These are phyloP conservation scores for Ceratotherium simum DNA, from an alignment of 2,113 vertebrate species.

Conservation along the genomic window DNA sequence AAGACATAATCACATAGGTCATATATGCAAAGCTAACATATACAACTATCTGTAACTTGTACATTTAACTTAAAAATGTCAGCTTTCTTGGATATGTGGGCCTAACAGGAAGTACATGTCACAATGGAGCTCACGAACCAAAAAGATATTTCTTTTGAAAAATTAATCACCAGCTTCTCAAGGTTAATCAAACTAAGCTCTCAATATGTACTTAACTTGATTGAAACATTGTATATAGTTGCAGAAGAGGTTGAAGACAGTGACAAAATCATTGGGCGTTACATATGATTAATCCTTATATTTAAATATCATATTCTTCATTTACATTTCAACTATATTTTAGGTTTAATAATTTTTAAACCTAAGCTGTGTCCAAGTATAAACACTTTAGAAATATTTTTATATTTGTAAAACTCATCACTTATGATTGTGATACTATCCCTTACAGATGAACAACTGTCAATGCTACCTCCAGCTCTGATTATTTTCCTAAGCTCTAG, in stretches of 20 bases:
- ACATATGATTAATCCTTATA: background rate
- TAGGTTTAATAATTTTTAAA: slow-evolving; percentile 35
- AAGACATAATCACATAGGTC: background rate
- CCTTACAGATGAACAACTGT: background rate
- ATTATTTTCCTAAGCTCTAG: slow-evolving; percentile 2
- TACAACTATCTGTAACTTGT: background rate
- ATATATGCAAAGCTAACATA: background rate
- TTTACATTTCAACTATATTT: slow-evolving; percentile 31
- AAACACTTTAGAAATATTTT: slow-evolving; percentile 26
- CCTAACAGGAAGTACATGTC: background rate
- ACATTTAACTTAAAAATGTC: slow-evolving; percentile 1
- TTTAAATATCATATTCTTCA: background rate
- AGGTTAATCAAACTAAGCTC: slow-evolving; percentile 26
- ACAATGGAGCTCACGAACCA: background rate
- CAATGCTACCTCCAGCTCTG: background rate
- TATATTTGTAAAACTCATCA: slow-evolving; percentile 1
- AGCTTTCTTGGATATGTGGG: background rate
- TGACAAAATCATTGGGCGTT: background rate
- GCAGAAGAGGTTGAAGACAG: background rate
- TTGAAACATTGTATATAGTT: background rate
- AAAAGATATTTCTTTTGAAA: background rate
- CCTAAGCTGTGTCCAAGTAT: background rate
- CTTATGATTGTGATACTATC: background rate
- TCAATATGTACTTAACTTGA: slow-evolving; percentile 1
- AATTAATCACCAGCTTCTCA: background rate